Evolutionary conservation across 2,888 invertebrate species (phyloP), one percentile per base, ranked within the genome.

Genomic region (Uropetala carovei): DNA sequence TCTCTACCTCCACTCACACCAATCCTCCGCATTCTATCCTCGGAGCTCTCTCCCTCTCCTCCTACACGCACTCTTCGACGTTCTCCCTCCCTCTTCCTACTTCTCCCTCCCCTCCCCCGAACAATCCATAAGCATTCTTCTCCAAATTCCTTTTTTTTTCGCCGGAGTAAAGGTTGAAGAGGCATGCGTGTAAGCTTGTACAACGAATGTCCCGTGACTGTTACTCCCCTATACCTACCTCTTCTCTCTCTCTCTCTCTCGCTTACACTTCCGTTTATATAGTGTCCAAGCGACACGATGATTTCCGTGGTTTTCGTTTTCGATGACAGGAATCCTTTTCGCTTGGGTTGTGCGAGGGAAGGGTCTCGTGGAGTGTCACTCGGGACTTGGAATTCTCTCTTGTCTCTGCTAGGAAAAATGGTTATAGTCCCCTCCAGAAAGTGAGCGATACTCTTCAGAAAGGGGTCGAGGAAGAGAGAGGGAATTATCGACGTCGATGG

Each of bases 241-340:
- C 43, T 43, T 43, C 43, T 43, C 43, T 43, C 43, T 43, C 43
- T 43, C 43, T 43, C 43, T 10, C 22, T 0, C 22, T 27, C 22
- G 75, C 7, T 9, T 13, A 27, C 75, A 22, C 75, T 75, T 75
- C 75, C 75, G 75, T 75, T 75, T 27, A 75, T 75, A 22, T 27
- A 11, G 75, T 13, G 75, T 75, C 11, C 75, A 75, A 22, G 27
- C 22, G 75, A 75, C 75, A 75, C 75, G 75, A 75, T 75, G 27
- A 75, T 75, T 75, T 75, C 75, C 75, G 27, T n/a, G 22, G 75
- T 75, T 8, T 75, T 75, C 11, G 75, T 27, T 75, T 27, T 27
- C 75, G 75, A 75, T 75, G 75, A 75, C 75, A 75, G 68, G 68
- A n/a, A 68, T 9, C 75, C 75, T 22, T 75, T 27, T 27, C 22